A percentile compares a stretch with the other conserved stretches of the same genome.
Conservation (phyloP, 2,888 invertebrate genomes). For the Pristionchus mayeri region DNA sequence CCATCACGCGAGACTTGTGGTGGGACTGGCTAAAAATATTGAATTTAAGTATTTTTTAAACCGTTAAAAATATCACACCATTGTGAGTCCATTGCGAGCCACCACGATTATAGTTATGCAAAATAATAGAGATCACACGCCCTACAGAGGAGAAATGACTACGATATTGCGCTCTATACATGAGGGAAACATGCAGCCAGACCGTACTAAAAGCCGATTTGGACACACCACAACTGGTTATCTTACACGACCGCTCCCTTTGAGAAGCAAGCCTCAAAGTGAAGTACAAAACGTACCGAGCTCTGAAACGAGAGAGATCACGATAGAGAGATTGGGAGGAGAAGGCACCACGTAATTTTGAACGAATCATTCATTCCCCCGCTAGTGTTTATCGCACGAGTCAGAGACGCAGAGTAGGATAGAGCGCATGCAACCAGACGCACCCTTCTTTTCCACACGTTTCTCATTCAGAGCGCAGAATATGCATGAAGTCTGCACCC, state of each 20-base stretch:
- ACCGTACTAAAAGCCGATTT: not conserved
- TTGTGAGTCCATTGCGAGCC: not conserved
- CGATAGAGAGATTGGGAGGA: not conserved
- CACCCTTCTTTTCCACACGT: not conserved
- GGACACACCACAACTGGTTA: constrained; percentile 37
- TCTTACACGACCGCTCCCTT: constrained; percentile 21
- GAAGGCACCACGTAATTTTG: not conserved
- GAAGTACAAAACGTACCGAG: constrained; percentile 44
- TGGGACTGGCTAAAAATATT: constrained; percentile 78
- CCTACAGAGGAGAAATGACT: not conserved
- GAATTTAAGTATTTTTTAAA: not conserved
- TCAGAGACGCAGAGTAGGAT: constrained; percentile 44
- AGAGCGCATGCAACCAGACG: not conserved
- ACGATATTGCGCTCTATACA: constrained; percentile 30
- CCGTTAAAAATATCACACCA: not conserved
- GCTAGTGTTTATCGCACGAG: constrained; percentile 1
- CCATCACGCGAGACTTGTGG: constrained; percentile 84
- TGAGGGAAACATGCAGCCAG: constrained; percentile 14
- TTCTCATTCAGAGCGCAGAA: not conserved
- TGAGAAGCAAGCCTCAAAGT: constrained; percentile 22
- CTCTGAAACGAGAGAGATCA: constrained; percentile 39
- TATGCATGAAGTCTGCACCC: not conserved
- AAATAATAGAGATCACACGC: not conserved
- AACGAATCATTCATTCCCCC: constrained; percentile 2
- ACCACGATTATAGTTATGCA: not conserved